phyloP scores from a whole-genome alignment of 2,113 vertebrate species.

The Bombycilla garrulus region DNA sequence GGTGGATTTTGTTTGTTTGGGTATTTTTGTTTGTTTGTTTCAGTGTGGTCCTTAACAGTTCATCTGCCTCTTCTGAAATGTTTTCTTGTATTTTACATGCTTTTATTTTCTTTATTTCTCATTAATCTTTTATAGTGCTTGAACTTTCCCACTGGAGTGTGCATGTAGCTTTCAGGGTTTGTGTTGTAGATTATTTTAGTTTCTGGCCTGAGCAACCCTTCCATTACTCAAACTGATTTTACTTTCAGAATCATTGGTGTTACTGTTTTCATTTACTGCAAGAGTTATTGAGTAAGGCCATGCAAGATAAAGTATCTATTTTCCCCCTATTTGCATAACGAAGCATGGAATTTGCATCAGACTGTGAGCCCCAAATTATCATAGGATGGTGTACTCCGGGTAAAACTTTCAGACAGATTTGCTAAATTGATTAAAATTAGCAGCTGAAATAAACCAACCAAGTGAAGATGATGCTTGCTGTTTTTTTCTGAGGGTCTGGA shows the following conservation, averaged over 20 bases:
- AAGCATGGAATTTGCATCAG: background rate
- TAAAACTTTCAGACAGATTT: background rate
- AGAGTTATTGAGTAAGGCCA: accelerated
- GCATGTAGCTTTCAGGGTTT: background rate
- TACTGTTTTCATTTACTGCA: background rate
- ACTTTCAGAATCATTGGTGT: background rate
- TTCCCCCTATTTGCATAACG: background rate
- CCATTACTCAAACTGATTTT: background rate
- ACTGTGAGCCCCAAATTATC: background rate
- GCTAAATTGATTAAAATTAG: background rate
- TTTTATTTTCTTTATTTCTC: background rate
- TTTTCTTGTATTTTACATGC: background rate
- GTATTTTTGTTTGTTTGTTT: background rate
- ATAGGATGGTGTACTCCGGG: background rate
- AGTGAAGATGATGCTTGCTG: background rate
- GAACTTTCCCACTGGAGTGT: background rate
- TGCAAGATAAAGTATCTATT: accelerated
- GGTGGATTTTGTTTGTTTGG: background rate
- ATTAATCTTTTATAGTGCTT: background rate
- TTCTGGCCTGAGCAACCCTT: background rate
- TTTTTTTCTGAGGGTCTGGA: background rate
- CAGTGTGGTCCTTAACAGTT: background rate
- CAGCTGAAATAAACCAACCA: background rate
- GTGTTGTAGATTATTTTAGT: background rate
- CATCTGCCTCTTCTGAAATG: background rate